Base-by-base conservation (phyloP, 2,113 vertebrate genomes). In the Melospiza georgiana region DNA sequence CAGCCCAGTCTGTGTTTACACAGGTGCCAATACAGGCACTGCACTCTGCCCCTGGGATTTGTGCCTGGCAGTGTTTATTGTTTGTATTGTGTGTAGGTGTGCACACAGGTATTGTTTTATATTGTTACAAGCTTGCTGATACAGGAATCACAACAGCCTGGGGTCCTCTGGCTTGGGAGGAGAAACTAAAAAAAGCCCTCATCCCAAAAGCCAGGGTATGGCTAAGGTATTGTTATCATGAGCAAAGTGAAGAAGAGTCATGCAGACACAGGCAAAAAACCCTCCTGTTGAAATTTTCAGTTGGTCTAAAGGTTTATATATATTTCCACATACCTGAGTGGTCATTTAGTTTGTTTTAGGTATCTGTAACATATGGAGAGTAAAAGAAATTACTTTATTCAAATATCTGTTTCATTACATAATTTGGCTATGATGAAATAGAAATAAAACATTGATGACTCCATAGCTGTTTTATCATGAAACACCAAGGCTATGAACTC, bases 261-360 rank as follows among this genome's bases (percentile, higher is more conserved):
- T 6, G 33, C 0, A 2, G 21, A 51, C 44, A 30, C 9, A 4
- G 14, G 7, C 15, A 85, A 57, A 68, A 48, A 58, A 6, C 1
- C 4, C 3, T 28, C 31, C 54, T 11, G 25, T 20, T 19, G 37
- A 33, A 49, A 10, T 57, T 58, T 83, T 65, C 3, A 72, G 15
- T 52, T 39, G 5, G 3, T 62, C n/a, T 67, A 59, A 52, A 71
- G 8, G 46, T 52, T 24, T 33, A 61, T 18, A 61, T 18, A 3
- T 27, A 39, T 57, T 86, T 65, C 21, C 51, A 57, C 23, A 72
- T 8, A 51, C 27, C 30, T 21, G 8, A 65, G 14, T 27, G 63
- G 11, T 22, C 37, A 44, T 51, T 83, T 23, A 49, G 35, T 6
- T 75, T 79, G 28, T 16, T 63, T 75, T 58, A 79, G 14, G 7